Percentiles rank a stretch among this genome's conserved stretches.
These are phyloP conservation scores for Alviniconcha marisindica DNA, from an alignment of 1,140 invertebrate genomes.

Conservation along the genomic window DNA sequence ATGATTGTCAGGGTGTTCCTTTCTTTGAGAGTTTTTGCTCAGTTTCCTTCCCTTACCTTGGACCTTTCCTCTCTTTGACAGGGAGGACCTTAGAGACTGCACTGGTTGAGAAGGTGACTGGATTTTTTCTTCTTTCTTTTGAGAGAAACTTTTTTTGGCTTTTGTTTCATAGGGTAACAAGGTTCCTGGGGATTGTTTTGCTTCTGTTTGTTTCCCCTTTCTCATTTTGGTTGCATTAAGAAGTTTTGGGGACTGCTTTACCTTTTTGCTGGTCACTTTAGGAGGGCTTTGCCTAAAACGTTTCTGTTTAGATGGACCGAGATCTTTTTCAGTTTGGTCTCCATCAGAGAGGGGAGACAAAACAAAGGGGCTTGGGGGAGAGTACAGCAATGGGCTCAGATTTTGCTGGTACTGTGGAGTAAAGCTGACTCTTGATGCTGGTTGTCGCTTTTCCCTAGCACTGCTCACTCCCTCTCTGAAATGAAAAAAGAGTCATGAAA, in stretches of 20 bases:
- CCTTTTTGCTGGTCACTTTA: no score
- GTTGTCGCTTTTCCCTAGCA: not conserved
- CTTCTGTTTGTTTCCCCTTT: not conserved
- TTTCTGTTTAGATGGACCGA: no score
- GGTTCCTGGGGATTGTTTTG: no score
- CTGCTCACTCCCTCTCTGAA: no score
- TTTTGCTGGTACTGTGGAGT: not conserved
- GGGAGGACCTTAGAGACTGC: not conserved
- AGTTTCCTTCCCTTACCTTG: not conserved
- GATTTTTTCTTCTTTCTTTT: not conserved
- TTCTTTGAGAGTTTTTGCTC: not conserved
- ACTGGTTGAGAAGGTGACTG: no score
- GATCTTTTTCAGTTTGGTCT: not conserved
- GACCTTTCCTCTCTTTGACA: not conserved
- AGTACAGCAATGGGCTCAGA: not conserved
- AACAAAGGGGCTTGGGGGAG: slow-evolving; percentile 10
- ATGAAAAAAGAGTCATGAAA: no score
- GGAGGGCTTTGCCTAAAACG: no score
- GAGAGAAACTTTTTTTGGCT: not conserved
- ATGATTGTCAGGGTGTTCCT: not conserved
- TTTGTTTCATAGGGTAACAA: not conserved
- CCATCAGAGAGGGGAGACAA: slow-evolving; percentile 1
- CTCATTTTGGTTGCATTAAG: no score
- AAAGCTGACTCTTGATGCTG: slow-evolving; percentile 11
- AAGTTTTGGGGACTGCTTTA: no score